Conservation (phyloP, 1,140 invertebrate species). For the Ceratitis capitata region DNA sequence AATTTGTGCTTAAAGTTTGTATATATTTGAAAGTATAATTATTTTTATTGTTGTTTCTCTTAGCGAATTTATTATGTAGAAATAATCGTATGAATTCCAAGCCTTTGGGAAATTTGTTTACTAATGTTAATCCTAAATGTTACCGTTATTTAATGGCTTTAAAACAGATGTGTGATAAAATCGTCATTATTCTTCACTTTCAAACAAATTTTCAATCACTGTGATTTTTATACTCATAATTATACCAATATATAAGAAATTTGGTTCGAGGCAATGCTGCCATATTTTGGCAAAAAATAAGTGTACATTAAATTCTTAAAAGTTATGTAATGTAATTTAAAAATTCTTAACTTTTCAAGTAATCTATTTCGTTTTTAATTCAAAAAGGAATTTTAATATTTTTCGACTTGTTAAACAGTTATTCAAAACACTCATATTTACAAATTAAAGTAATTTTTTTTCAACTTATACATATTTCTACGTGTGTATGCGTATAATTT, state of each 20-base stretch:
- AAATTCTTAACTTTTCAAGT: too few relatives aligned
- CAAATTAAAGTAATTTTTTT: too few relatives aligned
- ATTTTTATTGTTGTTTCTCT: background rate
- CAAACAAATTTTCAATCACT: too few relatives aligned
- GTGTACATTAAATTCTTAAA: too few relatives aligned
- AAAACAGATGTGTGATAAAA: conserved; percentile 4
- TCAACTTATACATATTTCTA: too few relatives aligned
- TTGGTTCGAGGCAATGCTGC: background rate
- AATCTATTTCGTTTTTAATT: too few relatives aligned
- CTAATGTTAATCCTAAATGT: background rate
- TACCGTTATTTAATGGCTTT: background rate
- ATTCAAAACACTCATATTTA: too few relatives aligned
- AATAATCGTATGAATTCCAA: background rate
- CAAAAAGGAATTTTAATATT: too few relatives aligned
- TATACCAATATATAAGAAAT: background rate
- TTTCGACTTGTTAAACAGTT: too few relatives aligned
- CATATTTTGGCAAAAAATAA: background rate
- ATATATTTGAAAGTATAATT: background rate
- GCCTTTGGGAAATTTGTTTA: background rate
- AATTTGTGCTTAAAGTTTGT: background rate
- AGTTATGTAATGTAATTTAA: too few relatives aligned
- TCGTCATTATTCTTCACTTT: too few relatives aligned
- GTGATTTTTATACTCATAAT: too few relatives aligned
- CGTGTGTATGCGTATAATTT: background rate
- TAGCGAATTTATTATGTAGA: background rate